Base-by-base conservation (phyloP, 2,888 invertebrate species). In the Perizoma flavofasciatum region DNA sequence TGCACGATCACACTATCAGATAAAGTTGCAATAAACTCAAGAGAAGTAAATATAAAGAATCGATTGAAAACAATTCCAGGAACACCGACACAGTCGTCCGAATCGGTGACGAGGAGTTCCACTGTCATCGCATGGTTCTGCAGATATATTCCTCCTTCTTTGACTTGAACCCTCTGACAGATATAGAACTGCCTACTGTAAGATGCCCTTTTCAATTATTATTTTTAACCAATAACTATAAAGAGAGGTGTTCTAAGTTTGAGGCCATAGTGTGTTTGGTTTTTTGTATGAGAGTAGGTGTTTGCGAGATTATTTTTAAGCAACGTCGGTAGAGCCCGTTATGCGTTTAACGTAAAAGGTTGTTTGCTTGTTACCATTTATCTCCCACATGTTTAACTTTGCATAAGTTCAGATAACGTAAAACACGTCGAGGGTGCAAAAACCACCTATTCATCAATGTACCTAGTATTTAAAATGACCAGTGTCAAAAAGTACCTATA, bases 141-240 rank as follows among this genome's bases (percentile, higher is more conserved):
- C 95, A 95, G 78, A 93, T 95, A 68, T 96, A 95, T 79, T 95
- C 95, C 0, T 81, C 89, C 34, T 94, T 93, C 69, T 95, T 95
- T 72, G 94, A 95, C 62, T 80, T 77, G 67, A 89, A 85, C 59
- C 69, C 70, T 34, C 73, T 81, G 43, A 74, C 72, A 63, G 85
- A 86, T 73, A 79, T 91, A 34, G 86, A 90, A 57, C 63, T 92
- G 37, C 85, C 89, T 5, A 55, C 68, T 37, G 92, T 91, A 73
- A 85, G 89, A 39, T 45, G 2, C n/a, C 8, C 43, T 65, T 41
- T 41, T 41, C 9, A 41, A 41, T n/a, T 41, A 5, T 41, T 4
- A 41, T 41, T 5, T n/a, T n/a, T 41, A 37, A 7, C 5, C 6
- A 37, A 5, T 58, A 4, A 40, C 8, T n/a, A 5, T 7, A 11